Base-by-base conservation (phyloP, 2,888 invertebrate genomes). In the Hoplodrina blanda region DNA sequence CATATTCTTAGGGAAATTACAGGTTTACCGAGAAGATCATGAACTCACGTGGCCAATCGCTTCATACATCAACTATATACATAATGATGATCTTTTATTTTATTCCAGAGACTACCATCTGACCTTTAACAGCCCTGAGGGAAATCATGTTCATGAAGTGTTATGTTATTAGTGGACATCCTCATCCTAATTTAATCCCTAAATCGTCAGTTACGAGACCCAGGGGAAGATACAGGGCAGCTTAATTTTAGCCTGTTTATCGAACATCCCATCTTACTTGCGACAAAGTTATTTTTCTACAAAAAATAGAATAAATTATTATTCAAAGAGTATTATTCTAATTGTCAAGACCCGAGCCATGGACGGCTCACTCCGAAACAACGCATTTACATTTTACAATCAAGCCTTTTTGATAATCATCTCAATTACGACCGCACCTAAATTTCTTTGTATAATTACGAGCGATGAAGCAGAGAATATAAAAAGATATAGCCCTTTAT, bases 381-480 rank as follows among this genome's bases (percentile, higher is more conserved):
- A 62, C 66, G 65, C 72, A 83, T 83, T 82, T 79, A 81, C 75
- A 82, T 84, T 84, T 82, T 72, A 77, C 76, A 81, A 81, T 82
- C 71, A 82, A 82, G 82, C 84, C 76, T 73, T 72, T 83, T 80
- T 78, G 78, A 78, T 82, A 77, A 78, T 82, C 69, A 81, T 80
- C 83, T 75, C 77, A 84, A 84, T 84, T 80, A 82, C 80, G 74
- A 60, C 67, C 68, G 78, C 62, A 54, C 63, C 78, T 63, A 77
- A 84, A 80, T 80, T 82, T 74, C 84, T 84, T 84, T 84, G 75
- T 80, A 53, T 80, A 84, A 84, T 84, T 84, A 83, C 67, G 67
- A 70, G 65, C 55, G 53, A 70, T 69, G 70, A 73, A 76, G 62
- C 63, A 62, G 65, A 69, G 53, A 73, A 62, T 30, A 74, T 69